A percentile compares a stretch with the other conserved stretches of the same genome.
phyloP scores from a whole-genome alignment of 2,113 vertebrate genomes.

The Boulengeromyrus knoepffleri region DNA sequence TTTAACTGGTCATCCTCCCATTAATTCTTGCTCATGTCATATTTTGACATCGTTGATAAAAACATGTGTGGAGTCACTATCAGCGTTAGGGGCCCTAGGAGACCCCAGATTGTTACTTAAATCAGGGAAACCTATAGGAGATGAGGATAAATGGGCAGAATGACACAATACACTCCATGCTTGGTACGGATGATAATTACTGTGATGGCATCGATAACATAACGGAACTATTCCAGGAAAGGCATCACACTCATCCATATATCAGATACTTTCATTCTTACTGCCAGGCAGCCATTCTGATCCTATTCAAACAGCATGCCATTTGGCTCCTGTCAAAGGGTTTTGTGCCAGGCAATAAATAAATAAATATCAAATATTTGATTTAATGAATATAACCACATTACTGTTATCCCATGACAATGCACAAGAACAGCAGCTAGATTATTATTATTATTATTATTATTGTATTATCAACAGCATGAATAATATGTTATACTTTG shows the following conservation, averaged over 20 bases:
- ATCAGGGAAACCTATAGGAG: neutral
- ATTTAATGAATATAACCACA: neutral
- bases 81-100: neutral
- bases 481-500: neutral
- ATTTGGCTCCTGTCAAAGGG: neutral
- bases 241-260: neutral
- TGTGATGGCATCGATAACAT: neutral
- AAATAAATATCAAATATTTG: neutral
- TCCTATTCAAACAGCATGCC: neutral
- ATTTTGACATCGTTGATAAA: neutral
- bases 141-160: conserved; percentile 8
- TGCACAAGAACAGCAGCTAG: neutral
- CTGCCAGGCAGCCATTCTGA: neutral
- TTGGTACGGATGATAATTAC: conserved; percentile 7
- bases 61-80: neutral
- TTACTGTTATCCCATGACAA: neutral
- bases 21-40: neutral
- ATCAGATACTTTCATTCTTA: neutral
- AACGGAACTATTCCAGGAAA: conserved; percentile 15
- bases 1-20: neutral
- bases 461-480: neutral
- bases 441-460: neutral
- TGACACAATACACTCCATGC: neutral
- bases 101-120: neutral
- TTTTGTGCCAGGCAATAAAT: neutral